These are phyloP conservation scores for Drosophila affinis DNA, from an alignment of 2,888 invertebrate species.

Conservation along the genomic window DNA sequence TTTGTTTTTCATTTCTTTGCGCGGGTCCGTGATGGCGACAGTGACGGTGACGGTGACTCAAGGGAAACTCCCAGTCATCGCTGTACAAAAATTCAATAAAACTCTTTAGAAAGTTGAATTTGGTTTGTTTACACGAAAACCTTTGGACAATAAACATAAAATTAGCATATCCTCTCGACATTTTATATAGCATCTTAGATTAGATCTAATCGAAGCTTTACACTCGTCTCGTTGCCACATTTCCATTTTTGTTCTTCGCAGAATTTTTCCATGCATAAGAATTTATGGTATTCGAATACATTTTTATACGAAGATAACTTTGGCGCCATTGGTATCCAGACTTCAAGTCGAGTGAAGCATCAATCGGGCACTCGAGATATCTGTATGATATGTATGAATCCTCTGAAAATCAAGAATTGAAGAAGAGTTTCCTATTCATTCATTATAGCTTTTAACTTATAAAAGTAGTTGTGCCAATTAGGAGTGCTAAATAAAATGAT, in stretches of 20 bases:
- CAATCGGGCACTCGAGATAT: neutral
- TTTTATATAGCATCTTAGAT: slow-evolving; percentile 52
- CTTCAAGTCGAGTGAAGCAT: neutral
- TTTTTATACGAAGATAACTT: neutral
- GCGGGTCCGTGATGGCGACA: slow-evolving; percentile 6
- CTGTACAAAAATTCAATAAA: slow-evolving; percentile 39
- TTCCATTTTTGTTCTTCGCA: neutral
- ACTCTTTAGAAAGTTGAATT: slow-evolving; percentile 41
- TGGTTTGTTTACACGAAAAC: slow-evolving; percentile 40
- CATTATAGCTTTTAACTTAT: no score
- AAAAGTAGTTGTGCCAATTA: no score
- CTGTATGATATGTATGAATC: neutral
- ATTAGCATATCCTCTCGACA: slow-evolving; percentile 42
- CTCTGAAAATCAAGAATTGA: no score
- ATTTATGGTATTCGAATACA: neutral
- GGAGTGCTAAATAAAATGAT: no score
- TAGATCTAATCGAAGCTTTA: slow-evolving; percentile 60
- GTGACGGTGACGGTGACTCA: slow-evolving; percentile 16
- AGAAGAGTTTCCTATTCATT: no score
- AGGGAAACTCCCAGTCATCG: neutral
- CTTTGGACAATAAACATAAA: slow-evolving; percentile 42
- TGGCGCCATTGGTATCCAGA: neutral
- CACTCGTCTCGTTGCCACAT: neutral
- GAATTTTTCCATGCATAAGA: slow-evolving; percentile 2
- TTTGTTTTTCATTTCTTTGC: slow-evolving; percentile 48